Base-by-base conservation (phyloP, 2,113 vertebrate genomes). In the Strix uralensis region DNA sequence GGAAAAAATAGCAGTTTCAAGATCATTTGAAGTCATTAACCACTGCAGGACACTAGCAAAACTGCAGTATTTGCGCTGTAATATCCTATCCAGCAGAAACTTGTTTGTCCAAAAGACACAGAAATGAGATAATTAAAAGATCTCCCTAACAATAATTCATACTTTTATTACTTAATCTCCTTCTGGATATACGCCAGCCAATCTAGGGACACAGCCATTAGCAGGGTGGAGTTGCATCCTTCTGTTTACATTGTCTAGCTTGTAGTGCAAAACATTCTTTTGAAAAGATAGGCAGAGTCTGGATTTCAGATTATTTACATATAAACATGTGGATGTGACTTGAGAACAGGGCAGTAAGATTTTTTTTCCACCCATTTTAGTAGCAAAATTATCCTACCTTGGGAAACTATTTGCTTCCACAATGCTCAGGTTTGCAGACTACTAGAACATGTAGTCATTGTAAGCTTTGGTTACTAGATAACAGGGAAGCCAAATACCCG, bases 181-280 rank as follows among this genome's bases (percentile, higher is more conserved):
- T 88, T 73, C 83, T 97, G 96, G 94, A 88, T 44, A 32, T 8
- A 23, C 32, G 88, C 93, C 94, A 96, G 0, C 21, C 32, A 91
- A 66, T 22, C 32, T 34, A 88, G 54, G 81, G 95, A 90, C 58
- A 84, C 51, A 74, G 92, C 89, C 77, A 88, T 89, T 78, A 96
- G 92, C 95, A 97, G 95, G 95, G 96, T 96, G 96, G 96, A 90
- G 94, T 7, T 78, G 81, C 92, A 97, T 97, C 92, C 95, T 97
- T 95, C 83, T 95, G 72, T 92, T 97, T 90, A 95, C 81, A 82
- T 74, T 81, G 69, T 69, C 72, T 46, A 67, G 90, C 22, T 36
- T 80, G 83, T 71, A 27, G 40, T 46, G 70, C 83, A 93, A 93
- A 95, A 94, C 66, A 66, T 42, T 81, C 66, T 73, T 94, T 73